Evolutionary conservation across 2,888 invertebrate genomes (phyloP).

Genomic region (Euspilapteryx auroguttella): DNA sequence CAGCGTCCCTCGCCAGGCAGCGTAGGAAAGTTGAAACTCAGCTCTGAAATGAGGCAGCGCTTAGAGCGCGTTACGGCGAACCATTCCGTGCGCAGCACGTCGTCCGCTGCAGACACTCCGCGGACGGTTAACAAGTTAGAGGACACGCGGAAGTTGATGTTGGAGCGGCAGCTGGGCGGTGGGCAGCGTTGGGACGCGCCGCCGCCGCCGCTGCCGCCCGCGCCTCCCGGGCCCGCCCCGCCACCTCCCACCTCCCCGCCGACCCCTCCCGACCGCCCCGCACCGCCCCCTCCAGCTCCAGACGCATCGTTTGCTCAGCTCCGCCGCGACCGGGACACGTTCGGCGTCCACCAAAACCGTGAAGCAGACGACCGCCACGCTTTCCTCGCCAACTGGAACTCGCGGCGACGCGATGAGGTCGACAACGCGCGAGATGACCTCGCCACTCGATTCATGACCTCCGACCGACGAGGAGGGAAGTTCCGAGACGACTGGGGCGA

Average conservation of each 20-base stretch:
- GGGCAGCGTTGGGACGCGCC: constrained; percentile 65
- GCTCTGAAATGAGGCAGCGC: constrained; percentile 89
- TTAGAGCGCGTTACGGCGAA: constrained; percentile 87
- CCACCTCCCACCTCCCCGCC: constrained; percentile 65
- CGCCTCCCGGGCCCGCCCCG: constrained; percentile 63
- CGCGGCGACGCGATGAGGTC: constrained; percentile 37
- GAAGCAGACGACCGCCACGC: constrained; percentile 57
- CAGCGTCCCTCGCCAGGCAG: constrained; percentile 83
- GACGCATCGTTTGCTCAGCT: constrained; percentile 64
- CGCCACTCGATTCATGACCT: constrained; percentile 40
- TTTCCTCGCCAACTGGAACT: constrained; percentile 53
- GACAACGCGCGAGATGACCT: constrained; percentile 38
- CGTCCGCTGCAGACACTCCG: constrained; percentile 70
- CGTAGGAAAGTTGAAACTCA: constrained; percentile 86
- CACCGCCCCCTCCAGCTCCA: constrained; percentile 68
- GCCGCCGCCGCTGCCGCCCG: constrained; percentile 68
- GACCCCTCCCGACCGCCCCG: constrained; percentile 54
- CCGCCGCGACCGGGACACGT: constrained; percentile 71
- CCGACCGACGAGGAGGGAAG: constrained; percentile 33
- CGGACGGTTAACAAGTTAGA: constrained; percentile 79
- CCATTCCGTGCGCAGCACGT: constrained; percentile 80
- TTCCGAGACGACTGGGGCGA: constrained; percentile 44
- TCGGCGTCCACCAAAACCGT: constrained; percentile 71
- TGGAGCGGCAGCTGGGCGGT: constrained; percentile 82
- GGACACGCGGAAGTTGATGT: constrained; percentile 80